Evolutionary conservation across 2,113 vertebrate species (phyloP), one percentile per base, ranked within the genome.

Genomic region (Trogon surrucura): DNA sequence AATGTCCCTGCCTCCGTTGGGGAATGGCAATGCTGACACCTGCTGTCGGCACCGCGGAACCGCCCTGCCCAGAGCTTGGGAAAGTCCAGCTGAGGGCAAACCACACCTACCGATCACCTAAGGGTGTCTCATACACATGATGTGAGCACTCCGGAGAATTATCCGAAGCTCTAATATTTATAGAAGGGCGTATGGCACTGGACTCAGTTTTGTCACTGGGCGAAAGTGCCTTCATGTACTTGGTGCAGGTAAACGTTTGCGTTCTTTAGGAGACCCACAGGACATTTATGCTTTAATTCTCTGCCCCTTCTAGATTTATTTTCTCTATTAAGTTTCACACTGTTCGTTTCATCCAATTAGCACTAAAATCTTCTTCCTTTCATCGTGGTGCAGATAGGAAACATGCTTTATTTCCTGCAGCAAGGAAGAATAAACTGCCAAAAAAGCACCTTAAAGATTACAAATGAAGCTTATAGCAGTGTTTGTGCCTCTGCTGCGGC

Each of bases 21-120:
- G 93, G 69, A 29, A 97, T 83, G 96, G 79, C 96, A 97, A 97
- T 80, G 81, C 80, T 89, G 97, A 91, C 98, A 98, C 32, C 98
- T 98, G 80, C 95, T 73, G 98, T 57, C 66, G 36, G 70, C 51
- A 44, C 29, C 70, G 7, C 41, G 18, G 45, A 47, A 47, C 45
- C 45, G 45, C 64, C 41, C 41, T 41, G 41, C 41, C 41, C 41
- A 41, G 41, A 13, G 41, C 41, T 13, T 41, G 41, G 41, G 41
- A 41, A 41, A 41, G 27, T 7, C 45, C 1, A 2, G 65, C 36
- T 2, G 58, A 2, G 70, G 27, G 48, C 72, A 38, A 45, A 45
- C 77, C 41, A 9, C 73, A 38, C 47, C n/a, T 47, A 20, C 45
- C 45, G 45, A 12, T 13, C 17, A 6, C 8, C 23, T 34, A 4